Conservation (phyloP, 1,140 invertebrate genomes). For the Elysia chlorotica region DNA sequence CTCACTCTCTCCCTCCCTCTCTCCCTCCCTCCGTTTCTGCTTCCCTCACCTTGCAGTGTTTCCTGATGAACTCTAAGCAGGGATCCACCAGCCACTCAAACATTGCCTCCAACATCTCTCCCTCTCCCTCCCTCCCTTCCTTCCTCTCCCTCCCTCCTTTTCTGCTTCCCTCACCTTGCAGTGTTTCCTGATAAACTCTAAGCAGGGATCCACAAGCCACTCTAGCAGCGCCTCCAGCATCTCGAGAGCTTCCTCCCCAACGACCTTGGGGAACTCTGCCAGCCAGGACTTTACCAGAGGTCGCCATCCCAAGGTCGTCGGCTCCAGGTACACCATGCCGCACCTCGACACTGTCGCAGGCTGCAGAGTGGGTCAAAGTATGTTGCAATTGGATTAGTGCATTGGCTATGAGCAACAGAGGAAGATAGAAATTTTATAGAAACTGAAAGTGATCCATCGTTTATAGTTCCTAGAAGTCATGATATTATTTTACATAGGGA, state of each 20-base stretch:
- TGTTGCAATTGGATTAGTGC: too few species aligned
- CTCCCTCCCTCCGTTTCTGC: too few species aligned
- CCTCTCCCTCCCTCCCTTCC: too few species aligned
- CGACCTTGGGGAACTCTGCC: conserved; percentile 36
- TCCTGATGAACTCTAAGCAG: conserved; percentile 54
- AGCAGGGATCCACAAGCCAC: conserved; percentile 63
- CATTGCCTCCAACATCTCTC: conserved; percentile 45
- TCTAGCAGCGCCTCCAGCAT: conserved; percentile 53
- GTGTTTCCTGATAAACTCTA: conserved; percentile 60
- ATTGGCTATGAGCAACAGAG: too few species aligned
- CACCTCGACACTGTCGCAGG: conserved; percentile 64
- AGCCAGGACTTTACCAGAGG: conserved; percentile 61
- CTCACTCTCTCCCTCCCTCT: too few species aligned
- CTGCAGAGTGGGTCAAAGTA: conserved; percentile 37
- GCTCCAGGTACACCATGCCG: conserved; percentile 64
- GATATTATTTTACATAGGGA: too few species aligned
- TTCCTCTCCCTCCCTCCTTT: too few species aligned
- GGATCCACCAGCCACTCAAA: conserved; percentile 65
- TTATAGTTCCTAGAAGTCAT: too few species aligned
- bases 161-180: conserved; percentile 70
- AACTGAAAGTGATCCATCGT: too few species aligned
- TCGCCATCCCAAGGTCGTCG: conserved; percentile 60
- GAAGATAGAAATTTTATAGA: too few species aligned
- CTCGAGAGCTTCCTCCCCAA: conserved; percentile 46
- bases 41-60: conserved; percentile 69